Evolutionary conservation across 2,888 invertebrate genomes (phyloP), one percentile per base, ranked within the genome.

Genomic region (Laspeyria flexula): DNA sequence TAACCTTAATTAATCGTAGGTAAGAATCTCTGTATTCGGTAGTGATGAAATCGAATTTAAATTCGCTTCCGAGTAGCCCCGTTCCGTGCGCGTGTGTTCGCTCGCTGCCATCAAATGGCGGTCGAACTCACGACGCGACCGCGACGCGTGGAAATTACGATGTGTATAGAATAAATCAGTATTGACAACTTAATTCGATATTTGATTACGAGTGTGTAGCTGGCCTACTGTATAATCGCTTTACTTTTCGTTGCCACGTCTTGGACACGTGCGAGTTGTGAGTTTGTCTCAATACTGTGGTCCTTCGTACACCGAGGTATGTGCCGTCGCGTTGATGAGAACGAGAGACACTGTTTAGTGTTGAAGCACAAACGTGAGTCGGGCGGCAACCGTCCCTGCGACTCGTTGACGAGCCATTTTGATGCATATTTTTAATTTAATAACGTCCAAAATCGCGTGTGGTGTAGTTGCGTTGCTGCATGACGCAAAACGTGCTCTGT

Each of bases 301-400:
- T 70, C 70, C 67, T 71, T 70, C 56, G 73, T 73, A 39, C 58
- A 56, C 54, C 72, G 64, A 67, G 63, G 71, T 67, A 67, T 65
- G 71, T 63, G 60, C 63, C 65, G 69, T 63, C 63, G 61, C 64
- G 69, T 65, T 60, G 64, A 61, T 55, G 72, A 58, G 75, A 76
- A 71, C 60, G 71, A 79, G 79, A 85, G 85, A 85, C n/a, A n/a
- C 84, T 85, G 83, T 81, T 79, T 77, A 79, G 74, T 71, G 73
- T 72, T 77, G 74, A 61, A 68, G 83, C 84, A 82, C 84, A 83
- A 83, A 73, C 55, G 51, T 56, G 58, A 53, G n/a, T n/a, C 53
- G 43, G 47, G 45, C 60, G 53, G 55, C 43, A 50, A 61, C 43
- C 41, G 61, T 47, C 53, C 49, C 41, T 35, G 12, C 39, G 52